Base-by-base conservation (phyloP, 2,888 invertebrate genomes). In the Invenusta paracnida region DNA sequence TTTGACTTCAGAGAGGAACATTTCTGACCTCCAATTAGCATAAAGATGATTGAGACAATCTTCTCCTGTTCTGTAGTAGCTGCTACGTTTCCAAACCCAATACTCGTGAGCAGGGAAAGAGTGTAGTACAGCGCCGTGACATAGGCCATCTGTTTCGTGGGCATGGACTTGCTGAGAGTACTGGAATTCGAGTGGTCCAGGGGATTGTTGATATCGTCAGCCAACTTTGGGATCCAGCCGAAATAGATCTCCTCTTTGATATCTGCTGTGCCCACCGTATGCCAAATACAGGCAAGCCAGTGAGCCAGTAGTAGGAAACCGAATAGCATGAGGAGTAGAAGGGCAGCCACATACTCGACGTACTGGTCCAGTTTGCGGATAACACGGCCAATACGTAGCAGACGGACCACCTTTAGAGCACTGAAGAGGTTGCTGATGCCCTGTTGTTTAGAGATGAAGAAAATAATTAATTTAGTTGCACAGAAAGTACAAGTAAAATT, bases 231-330 rank as follows among this genome's bases (percentile, higher is more conserved):
- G 98, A 90, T 99, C 99, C 99, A 99, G 90, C 97, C 96, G 93
- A 96, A 91, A 0, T 83, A 87, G n/a, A 89, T 87, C 11, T 89
- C 89, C 17, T 88, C 88, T 17, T 88, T 82, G 2, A 91, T 89
- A 87, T 92, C 92, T 67, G 90, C 90, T 88, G 91, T 90, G 29
- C 98, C 98, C 92, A 97, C 96, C 90, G 94, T 94, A 90, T 97
- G 98, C 98, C 98, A 99, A 91, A 98, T 96, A 93, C 99, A 99
- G 88, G 98, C 98, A 79, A 90, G 93, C 99, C 99, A 99, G 93
- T 99, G 99, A 88, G 98, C 99, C 90, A 99, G 98, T 92, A 99
- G 94, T 95, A 98, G 97, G 94, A 99, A 99, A 94, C 98, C 98
- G 93, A 98, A 98, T 30, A 92, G 91, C 89, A 99, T 94, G 89